Conservation (phyloP, 2,888 invertebrate genomes). For the Alviniconcha strummeri region DNA sequence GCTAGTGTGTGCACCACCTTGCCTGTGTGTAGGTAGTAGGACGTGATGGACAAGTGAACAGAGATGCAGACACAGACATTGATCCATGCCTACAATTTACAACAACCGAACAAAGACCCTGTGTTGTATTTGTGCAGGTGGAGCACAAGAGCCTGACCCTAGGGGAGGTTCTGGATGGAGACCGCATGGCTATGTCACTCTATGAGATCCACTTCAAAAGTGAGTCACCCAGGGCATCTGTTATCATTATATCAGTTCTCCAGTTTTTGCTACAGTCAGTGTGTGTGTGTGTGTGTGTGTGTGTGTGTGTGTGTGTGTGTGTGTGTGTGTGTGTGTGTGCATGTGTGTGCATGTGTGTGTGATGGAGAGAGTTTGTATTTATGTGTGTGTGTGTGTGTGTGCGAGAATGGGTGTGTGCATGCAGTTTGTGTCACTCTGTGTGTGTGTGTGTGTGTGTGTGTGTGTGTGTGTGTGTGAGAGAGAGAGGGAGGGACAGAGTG, state of each 20-base stretch:
- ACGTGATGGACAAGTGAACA: no score
- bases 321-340: background rate
- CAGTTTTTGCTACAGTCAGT: no score
- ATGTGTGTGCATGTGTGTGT: background rate
- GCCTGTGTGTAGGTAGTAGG: slow-evolving; percentile 42
- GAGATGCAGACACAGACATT: no score
- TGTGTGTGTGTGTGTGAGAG: background rate
- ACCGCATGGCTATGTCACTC: slow-evolving; percentile 76
- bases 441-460: no score
- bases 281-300: no score
- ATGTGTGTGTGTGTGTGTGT: background rate
- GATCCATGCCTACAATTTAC: no score
- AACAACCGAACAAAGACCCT: no score
- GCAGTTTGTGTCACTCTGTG: background rate
- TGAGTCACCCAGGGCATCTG: slow-evolving; percentile 51
- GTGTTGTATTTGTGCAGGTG: slow-evolving; percentile 65
- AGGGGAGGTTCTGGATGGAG: slow-evolving; percentile 77
- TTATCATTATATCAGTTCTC: no score
- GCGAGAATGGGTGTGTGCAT: background rate
- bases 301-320: background rate
- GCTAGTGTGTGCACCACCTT: background rate
- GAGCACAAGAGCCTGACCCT: slow-evolving; percentile 75
- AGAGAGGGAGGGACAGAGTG: no score
- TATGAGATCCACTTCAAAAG: slow-evolving; percentile 75
- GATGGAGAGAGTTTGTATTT: no score